phyloP scores from a whole-genome alignment of 2,113 vertebrate species.

The Gopherus flavomarginatus region DNA sequence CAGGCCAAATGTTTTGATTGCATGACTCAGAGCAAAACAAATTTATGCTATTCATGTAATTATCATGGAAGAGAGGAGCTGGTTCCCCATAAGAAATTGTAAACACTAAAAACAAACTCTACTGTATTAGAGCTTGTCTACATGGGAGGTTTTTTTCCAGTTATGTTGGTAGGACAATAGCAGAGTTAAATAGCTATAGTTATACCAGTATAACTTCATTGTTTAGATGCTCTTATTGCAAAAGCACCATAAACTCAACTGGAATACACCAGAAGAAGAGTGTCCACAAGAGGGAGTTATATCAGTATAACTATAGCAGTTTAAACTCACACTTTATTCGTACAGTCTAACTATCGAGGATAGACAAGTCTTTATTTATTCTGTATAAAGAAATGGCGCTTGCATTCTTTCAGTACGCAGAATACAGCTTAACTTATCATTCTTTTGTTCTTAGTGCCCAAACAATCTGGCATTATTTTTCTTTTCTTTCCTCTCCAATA shows the following conservation, averaged over 20 bases:
- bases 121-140: neutral
- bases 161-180: neutral
- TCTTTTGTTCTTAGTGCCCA: neutral
- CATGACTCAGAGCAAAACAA: conserved; percentile 39
- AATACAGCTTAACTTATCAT: neutral
- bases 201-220: neutral
- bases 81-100: neutral
- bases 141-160: neutral
- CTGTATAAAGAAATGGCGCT: neutral
- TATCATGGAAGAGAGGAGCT: neutral
- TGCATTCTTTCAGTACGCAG: neutral
- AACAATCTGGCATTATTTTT: neutral
- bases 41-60: neutral
- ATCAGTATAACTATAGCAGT: neutral
- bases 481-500: neutral
- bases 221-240: neutral
- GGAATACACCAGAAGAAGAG: neutral
- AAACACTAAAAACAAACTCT: neutral
- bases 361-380: neutral
- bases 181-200: conserved; percentile 18
- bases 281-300: neutral
- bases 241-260: neutral
- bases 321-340: neutral
- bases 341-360: neutral
- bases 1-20: conserved; percentile 43